These are phyloP conservation scores for Pyxicephalus adspersus DNA, from an alignment of 2,113 vertebrate species.

Conservation along the genomic window DNA sequence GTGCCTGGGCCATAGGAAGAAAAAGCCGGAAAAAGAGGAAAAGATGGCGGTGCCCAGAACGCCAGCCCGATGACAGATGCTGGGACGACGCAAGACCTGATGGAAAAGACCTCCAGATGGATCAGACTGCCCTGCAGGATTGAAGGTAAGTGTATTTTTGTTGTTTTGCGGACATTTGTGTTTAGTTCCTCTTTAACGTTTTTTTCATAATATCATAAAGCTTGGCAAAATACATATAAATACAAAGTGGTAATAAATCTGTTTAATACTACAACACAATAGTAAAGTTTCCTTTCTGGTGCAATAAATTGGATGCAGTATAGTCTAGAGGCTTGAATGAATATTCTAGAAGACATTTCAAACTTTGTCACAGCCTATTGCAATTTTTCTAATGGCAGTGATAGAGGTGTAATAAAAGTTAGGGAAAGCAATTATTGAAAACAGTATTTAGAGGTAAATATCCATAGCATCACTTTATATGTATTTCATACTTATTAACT, in stretches of 20 bases:
- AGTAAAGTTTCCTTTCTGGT: not conserved
- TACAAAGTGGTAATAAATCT: not conserved
- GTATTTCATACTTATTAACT: too few species aligned
- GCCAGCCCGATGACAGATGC: too few species aligned
- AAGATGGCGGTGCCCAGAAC: too few species aligned
- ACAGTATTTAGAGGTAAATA: not conserved
- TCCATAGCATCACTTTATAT: not conserved
- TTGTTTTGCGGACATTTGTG: too few species aligned
- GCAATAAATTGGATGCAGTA: not conserved
- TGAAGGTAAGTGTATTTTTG: too few species aligned
- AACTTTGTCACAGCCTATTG: not conserved
- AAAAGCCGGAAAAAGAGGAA: too few species aligned
- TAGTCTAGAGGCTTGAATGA: not conserved
- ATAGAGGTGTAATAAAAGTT: not conserved
- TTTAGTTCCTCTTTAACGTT: too few species aligned
- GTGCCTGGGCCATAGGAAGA: too few species aligned
- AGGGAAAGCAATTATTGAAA: not conserved
- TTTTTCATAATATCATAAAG: not conserved
- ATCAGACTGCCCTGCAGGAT: too few species aligned
- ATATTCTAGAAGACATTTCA: constrained; percentile 13
- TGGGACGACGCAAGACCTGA: too few species aligned
- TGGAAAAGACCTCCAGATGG: too few species aligned
- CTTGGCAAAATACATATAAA: not conserved
- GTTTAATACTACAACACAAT: constrained; percentile 2
- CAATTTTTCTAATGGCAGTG: constrained; percentile 7